These are phyloP conservation scores for Aporophyla nigra DNA, from an alignment of 2,888 invertebrate genomes.

Conservation along the genomic window DNA sequence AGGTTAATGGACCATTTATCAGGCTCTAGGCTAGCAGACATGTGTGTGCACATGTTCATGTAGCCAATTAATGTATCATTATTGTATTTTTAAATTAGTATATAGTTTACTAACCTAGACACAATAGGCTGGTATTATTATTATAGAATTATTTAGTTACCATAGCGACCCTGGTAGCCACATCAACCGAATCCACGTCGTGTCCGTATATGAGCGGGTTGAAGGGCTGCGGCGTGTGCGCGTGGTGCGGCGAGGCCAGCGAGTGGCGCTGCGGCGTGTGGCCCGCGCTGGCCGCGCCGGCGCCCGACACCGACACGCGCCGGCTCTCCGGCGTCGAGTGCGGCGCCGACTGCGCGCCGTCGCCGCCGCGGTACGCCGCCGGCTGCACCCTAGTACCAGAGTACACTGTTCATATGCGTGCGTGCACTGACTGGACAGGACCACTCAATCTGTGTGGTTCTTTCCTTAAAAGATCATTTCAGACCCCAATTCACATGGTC, in stretches of 20 bases:
- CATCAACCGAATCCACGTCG: slow-evolving; percentile 99
- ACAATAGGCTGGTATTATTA: neutral
- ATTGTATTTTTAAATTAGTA: too few relatives aligned
- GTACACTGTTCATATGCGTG: neutral
- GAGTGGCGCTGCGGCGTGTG: slow-evolving; percentile 86
- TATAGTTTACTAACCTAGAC: too few relatives aligned
- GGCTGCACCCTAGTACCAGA: slow-evolving; percentile 79
- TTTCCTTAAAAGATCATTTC: too few relatives aligned
- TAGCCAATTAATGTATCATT: too few relatives aligned
- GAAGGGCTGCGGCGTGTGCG: slow-evolving; percentile 88
- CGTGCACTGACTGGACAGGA: too few relatives aligned
- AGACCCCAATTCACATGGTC: too few relatives aligned
- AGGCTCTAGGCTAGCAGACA: too few relatives aligned
- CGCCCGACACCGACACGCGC: slow-evolving; percentile 79
- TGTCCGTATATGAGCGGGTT: slow-evolving; percentile 98
- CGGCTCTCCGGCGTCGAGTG: slow-evolving; percentile 86
- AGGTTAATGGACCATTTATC: too few relatives aligned
- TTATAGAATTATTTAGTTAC: slow-evolving; percentile 54
- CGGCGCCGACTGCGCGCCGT: slow-evolving; percentile 79
- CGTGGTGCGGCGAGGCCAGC: slow-evolving; percentile 82
- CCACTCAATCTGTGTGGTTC: too few relatives aligned
- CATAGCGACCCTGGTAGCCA: slow-evolving; percentile 97
- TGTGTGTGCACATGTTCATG: too few relatives aligned
- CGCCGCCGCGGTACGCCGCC: slow-evolving; percentile 75
- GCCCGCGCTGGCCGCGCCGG: slow-evolving; percentile 76